These are phyloP conservation scores for Pectinophora gossypiella DNA, from an alignment of 1,140 invertebrate species.

Conservation along the genomic window DNA sequence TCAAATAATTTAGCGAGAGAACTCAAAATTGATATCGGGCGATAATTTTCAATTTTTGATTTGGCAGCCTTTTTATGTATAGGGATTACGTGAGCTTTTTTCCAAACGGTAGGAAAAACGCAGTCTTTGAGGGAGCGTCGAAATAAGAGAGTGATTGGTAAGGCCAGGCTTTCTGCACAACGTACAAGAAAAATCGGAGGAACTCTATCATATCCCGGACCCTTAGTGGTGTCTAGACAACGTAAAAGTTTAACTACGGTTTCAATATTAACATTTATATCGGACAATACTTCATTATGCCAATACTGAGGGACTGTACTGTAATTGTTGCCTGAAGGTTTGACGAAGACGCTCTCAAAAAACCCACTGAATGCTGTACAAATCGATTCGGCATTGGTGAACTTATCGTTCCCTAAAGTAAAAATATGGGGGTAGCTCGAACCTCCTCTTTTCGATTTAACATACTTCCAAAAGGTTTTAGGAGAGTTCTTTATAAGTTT, in stretches of 20 bases:
- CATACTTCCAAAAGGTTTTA: constrained; percentile 6
- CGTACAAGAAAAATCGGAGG: not conserved
- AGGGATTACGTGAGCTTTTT: constrained; percentile 7
- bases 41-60: constrained; percentile 5
- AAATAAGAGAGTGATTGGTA: constrained; percentile 2
- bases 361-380: constrained; percentile 4
- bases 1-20: constrained; percentile 4
- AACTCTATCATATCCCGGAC: constrained; percentile 6
- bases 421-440: constrained; percentile 2
- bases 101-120: constrained; percentile 9
- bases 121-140: not conserved
- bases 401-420: not conserved
- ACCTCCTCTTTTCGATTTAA: constrained; percentile 3
- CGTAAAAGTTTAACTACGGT: not conserved
- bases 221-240: constrained; percentile 4
- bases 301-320: no score
- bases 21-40: constrained; percentile 7
- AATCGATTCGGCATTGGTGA: not conserved
- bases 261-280: not conserved
- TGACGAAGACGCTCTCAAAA: constrained; percentile 5
- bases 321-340: not conserved
- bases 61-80: constrained; percentile 9
- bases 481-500: not conserved
- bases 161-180: not conserved
- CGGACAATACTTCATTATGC: not conserved